phyloP scores from a whole-genome alignment of 2,113 vertebrate species.

The Mystacornis crossleyi region DNA sequence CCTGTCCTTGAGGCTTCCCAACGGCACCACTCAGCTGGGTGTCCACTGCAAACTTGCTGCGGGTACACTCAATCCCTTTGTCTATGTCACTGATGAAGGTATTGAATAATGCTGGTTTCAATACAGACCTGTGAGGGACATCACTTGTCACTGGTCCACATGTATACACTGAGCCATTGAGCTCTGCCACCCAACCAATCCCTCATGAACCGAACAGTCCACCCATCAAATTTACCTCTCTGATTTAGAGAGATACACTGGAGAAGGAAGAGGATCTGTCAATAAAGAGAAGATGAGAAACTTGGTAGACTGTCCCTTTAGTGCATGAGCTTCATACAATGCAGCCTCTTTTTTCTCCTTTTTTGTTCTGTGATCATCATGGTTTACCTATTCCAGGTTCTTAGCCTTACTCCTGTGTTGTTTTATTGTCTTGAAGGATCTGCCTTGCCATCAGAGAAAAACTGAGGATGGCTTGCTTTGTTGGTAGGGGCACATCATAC shows the following conservation, averaged over 20 bases:
- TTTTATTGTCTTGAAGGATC: rapidly evolving
- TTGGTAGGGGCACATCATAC: rapidly evolving
- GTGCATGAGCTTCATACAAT: neutral
- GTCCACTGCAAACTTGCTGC: neutral
- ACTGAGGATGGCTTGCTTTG: neutral
- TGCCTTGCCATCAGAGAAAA: neutral
- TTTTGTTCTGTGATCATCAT: neutral
- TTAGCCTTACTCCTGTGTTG: neutral
- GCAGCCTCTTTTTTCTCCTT: neutral
- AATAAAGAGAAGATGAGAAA: neutral
- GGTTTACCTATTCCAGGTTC: neutral
- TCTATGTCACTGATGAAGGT: too few species aligned
- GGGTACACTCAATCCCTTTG: neutral
- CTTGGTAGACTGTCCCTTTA: neutral
- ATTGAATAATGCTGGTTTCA: neutral
- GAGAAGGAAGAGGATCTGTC: neutral
- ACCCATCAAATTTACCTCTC: neutral
- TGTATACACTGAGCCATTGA: neutral
- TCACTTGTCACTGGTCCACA: neutral
- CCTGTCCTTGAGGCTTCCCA: neutral
- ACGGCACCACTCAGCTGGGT: neutral
- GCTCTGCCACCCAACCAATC: too few species aligned
- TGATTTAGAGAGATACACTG: neutral
- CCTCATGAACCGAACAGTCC: rapidly evolving
- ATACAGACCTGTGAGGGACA: neutral